Conservation (phyloP, 2,888 invertebrate species). For the Drosophila austrosaltans region DNA sequence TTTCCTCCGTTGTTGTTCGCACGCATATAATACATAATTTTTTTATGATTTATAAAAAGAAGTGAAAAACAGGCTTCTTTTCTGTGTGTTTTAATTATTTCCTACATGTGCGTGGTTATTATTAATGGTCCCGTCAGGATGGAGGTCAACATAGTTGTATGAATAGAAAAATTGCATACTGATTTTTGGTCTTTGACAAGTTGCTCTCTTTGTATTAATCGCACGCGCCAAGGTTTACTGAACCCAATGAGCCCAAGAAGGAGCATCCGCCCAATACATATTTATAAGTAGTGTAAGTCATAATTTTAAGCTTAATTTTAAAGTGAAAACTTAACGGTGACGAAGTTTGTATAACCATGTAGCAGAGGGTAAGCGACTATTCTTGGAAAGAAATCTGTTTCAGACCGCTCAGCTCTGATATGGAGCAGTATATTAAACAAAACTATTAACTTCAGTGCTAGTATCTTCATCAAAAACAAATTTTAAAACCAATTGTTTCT, state of each 20-base stretch:
- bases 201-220: slow-evolving; percentile 42
- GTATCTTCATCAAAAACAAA: too few relatives aligned
- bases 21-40: slow-evolving; percentile 77
- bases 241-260: slow-evolving; percentile 24
- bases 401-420: too few relatives aligned
- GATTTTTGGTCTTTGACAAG: slow-evolving; percentile 46
- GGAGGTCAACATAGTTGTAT: slow-evolving; percentile 58
- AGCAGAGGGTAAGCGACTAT: too few relatives aligned
- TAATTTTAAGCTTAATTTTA: neutral
- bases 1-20: slow-evolving; percentile 33
- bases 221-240: slow-evolving; percentile 44
- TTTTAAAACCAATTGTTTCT: too few relatives aligned
- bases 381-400: too few relatives aligned
- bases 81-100: slow-evolving; percentile 64
- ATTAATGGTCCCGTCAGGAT: slow-evolving; percentile 61
- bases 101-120: slow-evolving; percentile 64
- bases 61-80: slow-evolving; percentile 17
- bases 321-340: neutral
- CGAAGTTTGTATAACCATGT: too few relatives aligned
- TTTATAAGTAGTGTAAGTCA: neutral
- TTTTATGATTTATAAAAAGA: slow-evolving; percentile 75
- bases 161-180: slow-evolving; percentile 35
- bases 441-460: too few relatives aligned
- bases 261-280: neutral
- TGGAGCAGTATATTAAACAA: too few relatives aligned